A percentile compares a stretch with the other conserved stretches of the same genome.
These are phyloP conservation scores for Alviniconcha marisindica DNA, from an alignment of 1,140 invertebrate species.

Conservation along the genomic window DNA sequence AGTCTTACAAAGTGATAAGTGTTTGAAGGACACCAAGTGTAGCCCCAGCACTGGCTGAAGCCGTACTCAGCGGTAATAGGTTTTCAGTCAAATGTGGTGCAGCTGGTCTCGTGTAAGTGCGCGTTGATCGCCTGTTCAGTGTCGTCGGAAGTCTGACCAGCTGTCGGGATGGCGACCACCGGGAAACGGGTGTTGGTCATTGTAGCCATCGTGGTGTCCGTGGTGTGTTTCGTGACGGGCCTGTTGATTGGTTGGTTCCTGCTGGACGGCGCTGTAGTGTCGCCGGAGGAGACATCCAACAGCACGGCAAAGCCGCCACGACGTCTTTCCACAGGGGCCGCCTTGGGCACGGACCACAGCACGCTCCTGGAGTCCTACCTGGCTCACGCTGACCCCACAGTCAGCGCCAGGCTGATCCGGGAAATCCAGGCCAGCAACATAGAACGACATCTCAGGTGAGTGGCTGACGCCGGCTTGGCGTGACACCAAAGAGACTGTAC, in stretches of 20 bases:
- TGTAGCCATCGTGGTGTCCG: neutral
- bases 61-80: too few species aligned
- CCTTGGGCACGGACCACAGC: neutral
- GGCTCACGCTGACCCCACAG: neutral
- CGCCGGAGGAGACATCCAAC: neutral
- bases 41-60: too few species aligned
- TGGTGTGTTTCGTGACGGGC: conserved; percentile 4
- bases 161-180: neutral
- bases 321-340: neutral
- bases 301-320: neutral
- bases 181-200: neutral
- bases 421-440: neutral
- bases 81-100: too few species aligned
- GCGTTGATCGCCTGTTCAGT: too few species aligned
- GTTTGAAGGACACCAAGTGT: too few species aligned
- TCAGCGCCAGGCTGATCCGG: neutral
- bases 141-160: too few species aligned
- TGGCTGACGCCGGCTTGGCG: too few species aligned
- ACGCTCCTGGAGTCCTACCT: neutral
- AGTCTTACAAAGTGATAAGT: too few species aligned
- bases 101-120: too few species aligned
- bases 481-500: too few species aligned
- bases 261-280: neutral
- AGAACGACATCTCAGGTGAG: neutral
- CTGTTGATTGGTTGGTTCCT: neutral